phyloP scores from a whole-genome alignment of 2,113 vertebrate genomes.

The Phalacrocorax carbo region DNA sequence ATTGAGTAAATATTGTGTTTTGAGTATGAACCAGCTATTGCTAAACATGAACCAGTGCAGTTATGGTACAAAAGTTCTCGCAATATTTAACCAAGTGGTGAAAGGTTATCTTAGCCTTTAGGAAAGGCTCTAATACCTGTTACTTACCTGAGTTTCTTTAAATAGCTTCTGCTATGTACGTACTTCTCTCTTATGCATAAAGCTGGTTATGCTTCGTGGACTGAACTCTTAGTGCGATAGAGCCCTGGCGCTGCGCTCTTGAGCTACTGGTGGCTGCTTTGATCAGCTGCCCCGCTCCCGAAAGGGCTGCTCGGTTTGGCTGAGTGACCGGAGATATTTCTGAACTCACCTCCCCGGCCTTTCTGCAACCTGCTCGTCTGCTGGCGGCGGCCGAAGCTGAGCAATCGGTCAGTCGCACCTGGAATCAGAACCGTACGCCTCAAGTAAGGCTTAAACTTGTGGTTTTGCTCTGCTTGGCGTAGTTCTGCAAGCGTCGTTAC shows the following conservation, averaged over 20 bases:
- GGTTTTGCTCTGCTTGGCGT: neutral
- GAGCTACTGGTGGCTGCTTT: neutral
- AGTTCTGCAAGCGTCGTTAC: neutral
- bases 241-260: neutral
- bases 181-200: no score
- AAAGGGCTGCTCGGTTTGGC: neutral
- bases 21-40: neutral
- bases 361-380: neutral
- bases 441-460: neutral
- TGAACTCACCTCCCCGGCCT: no score
- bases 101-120: neutral
- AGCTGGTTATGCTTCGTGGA: neutral
- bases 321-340: no score
- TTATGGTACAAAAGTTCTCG: neutral
- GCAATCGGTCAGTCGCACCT: neutral
- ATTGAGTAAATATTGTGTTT: fast-evolving
- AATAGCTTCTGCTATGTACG: neutral
- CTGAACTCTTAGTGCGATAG: neutral
- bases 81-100: neutral
- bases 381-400: neutral
- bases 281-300: neutral
- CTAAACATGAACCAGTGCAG: no score
- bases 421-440: neutral
- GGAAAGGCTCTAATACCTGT: neutral
- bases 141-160: neutral